Evolutionary conservation across 2,888 invertebrate genomes (phyloP), one percentile per base, ranked within the genome.

Genomic region (Aspidiotus rigidus): DNA sequence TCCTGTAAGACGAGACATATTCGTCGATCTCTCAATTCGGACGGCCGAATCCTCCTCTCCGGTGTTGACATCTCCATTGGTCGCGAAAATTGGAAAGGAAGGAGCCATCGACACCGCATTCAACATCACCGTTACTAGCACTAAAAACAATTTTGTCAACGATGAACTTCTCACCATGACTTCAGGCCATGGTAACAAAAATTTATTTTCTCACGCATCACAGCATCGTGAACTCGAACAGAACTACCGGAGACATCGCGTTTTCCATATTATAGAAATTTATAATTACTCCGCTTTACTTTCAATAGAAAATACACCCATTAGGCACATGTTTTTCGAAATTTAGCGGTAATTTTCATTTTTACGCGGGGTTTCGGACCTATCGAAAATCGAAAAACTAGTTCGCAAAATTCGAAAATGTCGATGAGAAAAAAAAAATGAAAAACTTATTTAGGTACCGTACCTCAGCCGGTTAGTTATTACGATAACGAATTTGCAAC

Each of bases 1-100:
- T 78, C 89, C 89, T 75, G 87, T 86, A 78, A 89, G 85, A 80
- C 88, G 88, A 77, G 88, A 88, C 77, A 89, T 83, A 81, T 69
- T 70, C 39, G 62, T 54, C 40, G 72, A 72, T 67, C 71, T 56
- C 49, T 69, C 70, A 49, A 41, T 69, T 60, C 72, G 62, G 60
- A 41, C 54, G 15, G 69, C 44, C 41, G 69, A 69, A 41, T 69
- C 42, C 10, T 42, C 16, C 41, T 61, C 56, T 5, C 28, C 28
- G 28, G 28, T 5, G 11, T 69, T 28, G 8, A 53, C 41, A 39
- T 41, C 59, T 42, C 54, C 55, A 41, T 69, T 61, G 61, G 62
- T 61, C 39, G 62, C 61, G 40, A 61, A 62, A 49, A 62, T 62
- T 44, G 69, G 66, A 57, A 66, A 49, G 16, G 59, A 66, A 17